Evolutionary conservation across 2,888 invertebrate species (phyloP), one percentile per base, ranked within the genome.

Genomic region (Ariolimax columbianus): DNA sequence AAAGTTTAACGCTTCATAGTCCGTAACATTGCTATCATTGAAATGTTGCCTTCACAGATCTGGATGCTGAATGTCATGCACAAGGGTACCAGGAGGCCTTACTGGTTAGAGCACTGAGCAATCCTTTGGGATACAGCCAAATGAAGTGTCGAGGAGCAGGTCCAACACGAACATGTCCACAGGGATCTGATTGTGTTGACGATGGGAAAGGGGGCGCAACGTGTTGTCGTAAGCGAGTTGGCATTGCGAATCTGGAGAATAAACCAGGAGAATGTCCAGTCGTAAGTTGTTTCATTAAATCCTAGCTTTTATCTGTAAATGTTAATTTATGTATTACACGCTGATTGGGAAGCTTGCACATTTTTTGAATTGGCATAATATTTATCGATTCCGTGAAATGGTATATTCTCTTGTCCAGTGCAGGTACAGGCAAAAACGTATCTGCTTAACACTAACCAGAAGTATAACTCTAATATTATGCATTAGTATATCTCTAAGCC

Each of bases 221-320:
- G 1, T 79, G 79, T 26, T 79, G 79, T 40, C 73, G 73, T n/a
- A 73, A 47, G 43, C 26, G n/a, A 43, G 73, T 73, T 43, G 73
- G 73, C 40, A 40, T 73, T 7, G 73, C 43, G 26, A 73, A 73
- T 11, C 43, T 73, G 14, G 43, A 73, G 43, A 40, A 73, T 30
- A 73, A 73, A 43, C 43, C 26, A 43, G 73, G 73, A 26, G 17
- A 2, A 9, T 73, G 73, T 30, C 73, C 73, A 26, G 43, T 30
- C 9, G 73, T 73, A 43, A 73, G 73, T 14, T n/a, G 19, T 3
- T 17, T 47, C 47, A 47, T 14, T 14, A 47, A 11, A 47, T 47
- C 47, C 14, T 11, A 23, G 19, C 55, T 55, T 55, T 17, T 55
- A 55, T 23, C 23, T 6, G 7, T 55, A 55, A 55, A 23, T 17